Evolutionary conservation across 2,888 invertebrate species (phyloP).

Genomic region (Macropis europaea): DNA sequence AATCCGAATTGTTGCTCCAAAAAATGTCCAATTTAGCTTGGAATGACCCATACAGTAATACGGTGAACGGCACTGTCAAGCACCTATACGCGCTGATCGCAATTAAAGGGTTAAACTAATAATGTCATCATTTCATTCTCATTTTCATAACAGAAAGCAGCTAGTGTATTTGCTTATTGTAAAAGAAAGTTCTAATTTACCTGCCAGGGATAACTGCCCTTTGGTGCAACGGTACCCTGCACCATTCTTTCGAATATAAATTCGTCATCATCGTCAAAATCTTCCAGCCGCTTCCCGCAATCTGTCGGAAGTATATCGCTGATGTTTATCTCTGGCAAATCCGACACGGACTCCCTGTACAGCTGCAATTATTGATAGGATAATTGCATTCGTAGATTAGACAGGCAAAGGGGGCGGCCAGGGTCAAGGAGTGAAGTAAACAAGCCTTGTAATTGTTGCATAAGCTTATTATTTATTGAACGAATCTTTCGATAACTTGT

Average conservation of each 20-base stretch:
- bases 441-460: conserved; percentile 21
- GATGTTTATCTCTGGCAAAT: conserved; percentile 55
- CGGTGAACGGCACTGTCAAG: too few species aligned
- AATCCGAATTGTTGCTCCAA: too few species aligned
- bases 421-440: conserved; percentile 61
- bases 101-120: too few species aligned
- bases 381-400: conserved; percentile 1
- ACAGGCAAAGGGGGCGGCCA: conserved; percentile 37
- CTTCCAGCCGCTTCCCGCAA: conserved; percentile 82
- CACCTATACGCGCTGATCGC: too few species aligned
- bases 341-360: conserved; percentile 37
- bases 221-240: conserved; percentile 83
- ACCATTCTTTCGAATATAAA: conserved; percentile 83
- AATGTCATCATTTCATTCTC: too few species aligned
- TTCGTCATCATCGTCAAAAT: conserved; percentile 77
- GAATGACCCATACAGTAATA: too few species aligned
- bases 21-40: too few species aligned
- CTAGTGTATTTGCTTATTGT: background rate
- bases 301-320: conserved; percentile 75
- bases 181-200: conserved; percentile 75
- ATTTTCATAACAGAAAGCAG: background rate
- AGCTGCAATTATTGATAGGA: conserved; percentile 38
- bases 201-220: conserved; percentile 89
- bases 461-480: conserved; percentile 44
- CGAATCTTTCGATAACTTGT: conserved; percentile 1